A percentile compares a stretch with the other conserved stretches of the same genome.
These are phyloP conservation scores for Rachycentron canadum DNA, from an alignment of 2,797 vertebrate species.

Conservation along the genomic window DNA sequence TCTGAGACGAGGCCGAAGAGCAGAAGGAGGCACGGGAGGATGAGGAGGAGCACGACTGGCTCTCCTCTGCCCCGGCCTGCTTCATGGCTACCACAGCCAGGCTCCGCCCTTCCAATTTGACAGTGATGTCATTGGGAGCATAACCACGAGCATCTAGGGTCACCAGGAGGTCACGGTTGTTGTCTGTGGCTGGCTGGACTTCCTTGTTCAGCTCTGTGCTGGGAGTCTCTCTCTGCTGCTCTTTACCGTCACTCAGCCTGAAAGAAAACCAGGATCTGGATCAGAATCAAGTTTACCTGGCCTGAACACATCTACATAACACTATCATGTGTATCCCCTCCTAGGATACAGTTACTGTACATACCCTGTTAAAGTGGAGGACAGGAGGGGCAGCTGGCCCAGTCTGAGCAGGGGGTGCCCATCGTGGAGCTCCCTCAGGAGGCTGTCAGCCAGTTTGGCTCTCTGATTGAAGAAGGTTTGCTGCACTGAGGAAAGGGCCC, in stretches of 20 bases:
- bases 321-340: neutral
- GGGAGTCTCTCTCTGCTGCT: slow-evolving; percentile 37
- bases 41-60: slow-evolving; percentile 65
- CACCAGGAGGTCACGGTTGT: slow-evolving; percentile 64
- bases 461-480: slow-evolving; percentile 77
- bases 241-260: slow-evolving; percentile 38
- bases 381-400: slow-evolving; percentile 49
- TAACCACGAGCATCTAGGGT: slow-evolving; percentile 81
- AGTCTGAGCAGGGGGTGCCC: slow-evolving; percentile 62
- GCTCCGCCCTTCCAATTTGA: slow-evolving; percentile 80
- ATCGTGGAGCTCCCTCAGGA: slow-evolving; percentile 72
- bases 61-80: slow-evolving; percentile 63
- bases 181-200: slow-evolving; percentile 29
- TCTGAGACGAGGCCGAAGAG: slow-evolving; percentile 49
- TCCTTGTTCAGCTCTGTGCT: slow-evolving; percentile 36
- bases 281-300: slow-evolving; percentile 3
- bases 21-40: slow-evolving; percentile 54
- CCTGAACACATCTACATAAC: too few relatives aligned
- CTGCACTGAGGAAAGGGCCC: slow-evolving; percentile 68
- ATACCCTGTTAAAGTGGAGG: slow-evolving; percentile 62
- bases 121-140: slow-evolving; percentile 79
- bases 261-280: slow-evolving; percentile 9
- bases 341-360: neutral
- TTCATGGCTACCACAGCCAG: slow-evolving; percentile 80
- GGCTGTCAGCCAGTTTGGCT: slow-evolving; percentile 69